Evolutionary conservation across 1,140 invertebrate genomes (phyloP), one percentile per base, ranked within the genome.

Genomic region (Teleopsis dalmanni): DNA sequence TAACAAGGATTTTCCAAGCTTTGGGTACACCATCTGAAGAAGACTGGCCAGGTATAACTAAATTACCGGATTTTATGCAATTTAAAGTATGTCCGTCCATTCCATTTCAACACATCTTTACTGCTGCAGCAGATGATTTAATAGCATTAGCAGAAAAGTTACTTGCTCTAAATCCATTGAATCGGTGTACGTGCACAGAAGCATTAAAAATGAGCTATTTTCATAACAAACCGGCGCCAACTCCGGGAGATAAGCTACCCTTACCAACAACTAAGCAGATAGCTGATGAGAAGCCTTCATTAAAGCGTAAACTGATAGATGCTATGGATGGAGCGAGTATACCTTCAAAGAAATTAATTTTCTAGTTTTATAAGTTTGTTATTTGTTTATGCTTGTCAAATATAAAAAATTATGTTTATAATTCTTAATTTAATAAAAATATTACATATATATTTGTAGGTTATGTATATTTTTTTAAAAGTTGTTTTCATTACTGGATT

Each of bases 61-160:
- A 77, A 48, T 74, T 99, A 13, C 86, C 91, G 27, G 94, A 98
- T 74, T 99, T 86, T 70, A 85, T 99, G 31, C 81, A 88, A 59
- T 98, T 98, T 67, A 96, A 95, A 65, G 76, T 80, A 3, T 90
- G 89, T 58, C 82, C 86, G 7, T 79, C 84, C 1, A 92, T 85
- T 10, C 86, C 88, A 16, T 69, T 97, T 18, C 84, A 87, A 47
- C 83, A 94, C 57, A 95, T 99, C 57, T 99, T 99, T 63, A 95
- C 90, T 29, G 96, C 96, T 7, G 95, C 94, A 13, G 78, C 82
- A 10, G 88, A 96, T 73, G 95, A 99, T 76, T 74, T 98, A n/a
- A 66, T 99, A 6, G 80, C 87, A 54, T 71, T 99, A 27, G 74
- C 98, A 42, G 79, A 82, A 37, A 81, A 78, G 34, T 74, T 97